A percentile compares a stretch with the other conserved stretches of the same genome.
Conservation (phyloP, 2,888 invertebrate species). For the Drosophila anomelani region DNA sequence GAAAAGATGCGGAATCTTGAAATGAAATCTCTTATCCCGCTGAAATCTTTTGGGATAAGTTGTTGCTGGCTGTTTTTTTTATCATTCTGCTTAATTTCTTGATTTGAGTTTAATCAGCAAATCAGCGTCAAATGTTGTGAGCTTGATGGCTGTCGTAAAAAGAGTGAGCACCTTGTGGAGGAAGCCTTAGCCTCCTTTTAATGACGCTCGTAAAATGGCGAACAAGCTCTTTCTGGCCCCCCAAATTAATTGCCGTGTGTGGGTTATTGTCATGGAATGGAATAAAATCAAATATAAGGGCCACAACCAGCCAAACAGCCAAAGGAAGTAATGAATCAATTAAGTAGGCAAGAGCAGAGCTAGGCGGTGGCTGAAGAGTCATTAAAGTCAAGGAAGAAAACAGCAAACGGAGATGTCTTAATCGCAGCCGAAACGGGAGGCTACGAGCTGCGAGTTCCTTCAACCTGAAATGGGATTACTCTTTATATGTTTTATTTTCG, state of each 20-base stretch:
- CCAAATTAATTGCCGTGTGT: conserved; percentile 60
- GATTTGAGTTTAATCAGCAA: conserved; percentile 42
- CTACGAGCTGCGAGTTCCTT: conserved; percentile 22
- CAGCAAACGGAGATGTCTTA: neutral
- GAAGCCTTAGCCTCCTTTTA: conserved; percentile 44
- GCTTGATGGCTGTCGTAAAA: conserved; percentile 59
- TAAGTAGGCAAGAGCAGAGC: conserved; percentile 34
- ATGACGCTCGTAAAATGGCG: conserved; percentile 64
- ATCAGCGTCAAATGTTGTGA: conserved; percentile 51
- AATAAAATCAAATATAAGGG: conserved; percentile 22
- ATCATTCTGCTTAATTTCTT: conserved; percentile 28
- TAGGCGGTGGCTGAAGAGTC: neutral
- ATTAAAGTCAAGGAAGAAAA: conserved; percentile 32
- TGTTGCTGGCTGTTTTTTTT: conserved; percentile 59
- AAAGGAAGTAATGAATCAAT: conserved; percentile 70
- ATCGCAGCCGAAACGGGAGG: conserved; percentile 6
- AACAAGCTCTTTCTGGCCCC: conserved; percentile 40
- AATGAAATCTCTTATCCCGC: conserved; percentile 12
- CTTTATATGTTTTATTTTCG: conserved; percentile 29
- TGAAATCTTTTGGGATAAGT: conserved; percentile 12
- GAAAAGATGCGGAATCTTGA: conserved; percentile 2
- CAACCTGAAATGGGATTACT: conserved; percentile 19
- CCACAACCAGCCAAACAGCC: neutral
- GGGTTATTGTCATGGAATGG: conserved; percentile 33
- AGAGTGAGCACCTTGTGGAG: conserved; percentile 15